Evolutionary conservation across 2,113 vertebrate genomes (phyloP), one percentile per base, ranked within the genome.

Genomic region (Piprites chloris): DNA sequence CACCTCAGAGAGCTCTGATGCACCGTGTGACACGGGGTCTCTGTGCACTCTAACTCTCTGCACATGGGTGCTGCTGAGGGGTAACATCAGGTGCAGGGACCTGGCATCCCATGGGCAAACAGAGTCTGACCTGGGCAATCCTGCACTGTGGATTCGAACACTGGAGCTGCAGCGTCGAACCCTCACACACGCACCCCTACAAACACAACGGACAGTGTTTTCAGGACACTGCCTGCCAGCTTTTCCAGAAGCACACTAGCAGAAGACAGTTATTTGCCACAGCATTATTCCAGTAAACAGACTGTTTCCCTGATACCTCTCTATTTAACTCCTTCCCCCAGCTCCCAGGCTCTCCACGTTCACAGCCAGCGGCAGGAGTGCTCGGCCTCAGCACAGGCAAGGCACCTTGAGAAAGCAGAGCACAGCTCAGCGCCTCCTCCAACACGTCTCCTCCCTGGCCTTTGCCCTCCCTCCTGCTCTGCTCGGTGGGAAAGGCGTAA

Each of bases 91-190:
- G 1, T 3, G 5, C 5, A 2, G 82, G 37, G 52, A 56, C 9
- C 76, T 53, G 71, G 76, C 49, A 86, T 9, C 14, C 46, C 0
- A 1, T 0, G 4, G 62, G 77, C 86, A 87, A 49, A 41, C 46
- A 59, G 22, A 83, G n/a, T 53, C 52, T 0, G 0, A 52, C 8
- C 30, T 5, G 4, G 41, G 62, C 62, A 47, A n/a, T 23, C 32
- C 63, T 0, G 1, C 35, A 21, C 20, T 32, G 27, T 0, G 1
- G 65, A 95, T 47, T 24, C 1, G 15, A 85, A 73, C 2, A 2
- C 0, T 21, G 58, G 55, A 87, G 69, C 69, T 47, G 14, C 39
- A 66, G 23, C 0, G 1, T 3, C 50, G 32, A 88, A 68, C 37
- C 52, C 55, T 72, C 66, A 44, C 3, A 0, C 32, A 26, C 1